These are phyloP conservation scores for Crypturellus tataupa DNA, from an alignment of 2,797 vertebrate species.

Conservation along the genomic window DNA sequence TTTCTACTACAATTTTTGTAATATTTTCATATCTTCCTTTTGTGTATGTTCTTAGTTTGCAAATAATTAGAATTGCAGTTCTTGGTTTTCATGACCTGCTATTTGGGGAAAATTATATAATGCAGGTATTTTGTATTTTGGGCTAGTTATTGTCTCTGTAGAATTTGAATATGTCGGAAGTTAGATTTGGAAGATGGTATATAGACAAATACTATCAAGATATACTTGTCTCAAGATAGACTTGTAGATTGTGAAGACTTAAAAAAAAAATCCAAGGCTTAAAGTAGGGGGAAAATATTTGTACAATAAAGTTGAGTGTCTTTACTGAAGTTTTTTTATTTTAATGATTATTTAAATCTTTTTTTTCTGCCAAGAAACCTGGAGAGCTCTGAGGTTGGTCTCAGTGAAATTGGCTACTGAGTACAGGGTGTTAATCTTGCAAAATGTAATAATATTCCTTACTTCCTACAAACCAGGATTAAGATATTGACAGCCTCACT, in stretches of 20 bases:
- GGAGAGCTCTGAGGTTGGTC: not conserved
- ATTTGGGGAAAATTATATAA: too few relatives aligned
- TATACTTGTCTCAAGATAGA: not conserved
- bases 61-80: not conserved
- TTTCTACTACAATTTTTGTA: not conserved
- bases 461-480: not conserved
- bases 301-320: not conserved
- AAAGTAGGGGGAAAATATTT: not conserved
- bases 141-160: not conserved
- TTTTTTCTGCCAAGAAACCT: not conserved
- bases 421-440: not conserved
- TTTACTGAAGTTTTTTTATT: not conserved
- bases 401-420: not conserved
- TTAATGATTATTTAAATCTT: not conserved
- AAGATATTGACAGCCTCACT: not conserved
- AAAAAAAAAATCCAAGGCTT: not conserved
- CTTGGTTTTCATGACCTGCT: not conserved
- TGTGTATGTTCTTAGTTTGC: not conserved
- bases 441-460: not conserved
- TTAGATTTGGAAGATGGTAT: not conserved
- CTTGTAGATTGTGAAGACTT: not conserved
- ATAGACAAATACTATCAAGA: rapidly evolving
- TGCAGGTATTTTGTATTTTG: not conserved
- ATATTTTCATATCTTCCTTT: not conserved
- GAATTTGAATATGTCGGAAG: not conserved